Evolutionary conservation across 2,113 vertebrate genomes (phyloP), one percentile per base, ranked within the genome.

Genomic region (Oxyruncus cristatus): DNA sequence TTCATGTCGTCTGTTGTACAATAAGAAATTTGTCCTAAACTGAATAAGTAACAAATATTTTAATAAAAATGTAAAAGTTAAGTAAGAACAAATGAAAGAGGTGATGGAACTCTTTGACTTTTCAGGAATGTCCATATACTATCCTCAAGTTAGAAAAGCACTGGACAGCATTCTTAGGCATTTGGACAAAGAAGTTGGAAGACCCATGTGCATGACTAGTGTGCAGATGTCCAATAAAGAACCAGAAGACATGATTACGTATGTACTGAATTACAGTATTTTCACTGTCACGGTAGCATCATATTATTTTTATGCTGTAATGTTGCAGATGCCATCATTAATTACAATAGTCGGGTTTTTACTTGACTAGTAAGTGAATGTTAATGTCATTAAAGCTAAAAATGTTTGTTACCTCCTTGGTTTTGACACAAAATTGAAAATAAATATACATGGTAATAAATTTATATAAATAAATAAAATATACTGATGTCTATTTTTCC

Each of bases 211-310:
- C 94, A 99, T 99, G 99, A 99, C 99, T 32, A 99, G 97, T 30
- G 98, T 99, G 56, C 99, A 99, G 98, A 99, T 99, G 99, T 99
- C 99, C 78, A 99, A 99, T 93, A 99, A 99, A 95, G 99, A 99
- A 87, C 99, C 99, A 9, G 99, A 99, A 97, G 99, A 99, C 89
- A 99, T 99, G 99, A 99, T 99, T 89, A 99, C 99, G 99, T 99
- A 98, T 12, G 99, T 98, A 96, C 35, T 30, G 26, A 61, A 59
- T 75, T 22, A 44, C 16, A 27, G 0, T 37, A 49, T 83, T 65
- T 61, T 62, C 13, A 6, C n/a, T 56, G 53, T 63, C 50, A 37
- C 12, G 14, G 23, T 76, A 58, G 42, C 0, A 0, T 74, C 17
- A 1, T 30, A 2, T 16, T 56, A 23, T 41, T 70, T 82, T 70